These are phyloP conservation scores for Drosophila simulans DNA, from an alignment of 1,140 invertebrate species.

Conservation along the genomic window DNA sequence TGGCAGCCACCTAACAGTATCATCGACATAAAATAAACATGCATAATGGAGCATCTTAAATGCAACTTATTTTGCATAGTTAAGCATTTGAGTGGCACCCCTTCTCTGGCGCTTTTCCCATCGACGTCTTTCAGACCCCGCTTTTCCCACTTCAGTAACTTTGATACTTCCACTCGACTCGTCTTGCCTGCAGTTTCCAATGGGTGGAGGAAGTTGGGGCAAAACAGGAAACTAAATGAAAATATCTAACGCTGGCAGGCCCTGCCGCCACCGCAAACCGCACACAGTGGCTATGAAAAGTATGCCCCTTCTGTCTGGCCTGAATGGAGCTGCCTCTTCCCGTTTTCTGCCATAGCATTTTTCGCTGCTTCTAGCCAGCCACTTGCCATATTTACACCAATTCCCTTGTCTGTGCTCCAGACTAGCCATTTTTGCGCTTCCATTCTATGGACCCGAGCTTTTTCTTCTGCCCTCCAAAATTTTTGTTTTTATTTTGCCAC, in stretches of 20 bases:
- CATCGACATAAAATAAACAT: slow-evolving; percentile 69
- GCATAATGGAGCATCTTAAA: slow-evolving; percentile 1
- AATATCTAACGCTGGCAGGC: slow-evolving; percentile 77
- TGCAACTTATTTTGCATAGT: slow-evolving; percentile 81
- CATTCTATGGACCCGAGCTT: slow-evolving; percentile 11
- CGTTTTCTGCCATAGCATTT: slow-evolving; percentile 20
- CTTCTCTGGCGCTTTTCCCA: slow-evolving; percentile 8
- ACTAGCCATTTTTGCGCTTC: slow-evolving; percentile 61
- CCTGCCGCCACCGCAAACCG: slow-evolving; percentile 38
- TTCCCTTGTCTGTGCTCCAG: slow-evolving; percentile 65
- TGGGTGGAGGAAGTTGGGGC: slow-evolving; percentile 12
- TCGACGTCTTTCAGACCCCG: not conserved
- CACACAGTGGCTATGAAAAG: slow-evolving; percentile 69
- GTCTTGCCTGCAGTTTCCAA: slow-evolving; percentile 25
- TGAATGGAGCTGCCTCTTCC: slow-evolving; percentile 30
- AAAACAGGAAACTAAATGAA: slow-evolving; percentile 76
- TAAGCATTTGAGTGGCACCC: slow-evolving; percentile 80
- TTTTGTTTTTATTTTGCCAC: slow-evolving; percentile 43
- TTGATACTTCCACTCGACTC: slow-evolving; percentile 80
- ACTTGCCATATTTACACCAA: slow-evolving; percentile 81
- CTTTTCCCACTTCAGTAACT: slow-evolving; percentile 75
- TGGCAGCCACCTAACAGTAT: slow-evolving; percentile 52
- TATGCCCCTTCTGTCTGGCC: slow-evolving; percentile 55
- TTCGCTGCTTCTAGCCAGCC: slow-evolving; percentile 46
- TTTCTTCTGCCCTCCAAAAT: not conserved